These are phyloP conservation scores for Choristoneura fumiferana DNA, from an alignment of 1,140 invertebrate species.

Conservation along the genomic window DNA sequence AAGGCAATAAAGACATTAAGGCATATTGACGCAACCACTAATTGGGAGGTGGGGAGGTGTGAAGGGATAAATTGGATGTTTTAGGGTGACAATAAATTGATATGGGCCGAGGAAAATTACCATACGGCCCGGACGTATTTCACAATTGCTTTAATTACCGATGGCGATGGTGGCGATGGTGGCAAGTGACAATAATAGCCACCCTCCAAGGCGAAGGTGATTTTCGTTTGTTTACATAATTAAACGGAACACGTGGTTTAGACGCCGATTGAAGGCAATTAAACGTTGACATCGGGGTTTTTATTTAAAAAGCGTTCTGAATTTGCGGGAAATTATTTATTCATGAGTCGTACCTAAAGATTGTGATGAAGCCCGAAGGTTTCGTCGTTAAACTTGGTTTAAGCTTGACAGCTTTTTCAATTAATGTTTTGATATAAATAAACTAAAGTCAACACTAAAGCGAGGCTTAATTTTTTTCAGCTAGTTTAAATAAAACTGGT, in stretches of 20 bases:
- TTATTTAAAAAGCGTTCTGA: no score
- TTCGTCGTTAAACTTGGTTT: no score
- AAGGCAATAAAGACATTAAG: slow-evolving; percentile 62
- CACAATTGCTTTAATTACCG: slow-evolving; percentile 62
- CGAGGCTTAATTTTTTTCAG: no score
- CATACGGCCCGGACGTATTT: slow-evolving; percentile 55
- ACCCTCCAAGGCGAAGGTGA: slow-evolving; percentile 7
- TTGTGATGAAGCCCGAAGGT: no score
- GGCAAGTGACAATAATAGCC: slow-evolving; percentile 40
- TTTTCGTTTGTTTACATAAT: not conserved
- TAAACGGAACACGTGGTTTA: not conserved
- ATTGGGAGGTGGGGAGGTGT: slow-evolving; percentile 52
- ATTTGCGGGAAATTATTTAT: no score
- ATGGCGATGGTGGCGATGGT: slow-evolving; percentile 41
- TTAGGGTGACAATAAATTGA: slow-evolving; percentile 72
- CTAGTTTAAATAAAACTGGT: no score
- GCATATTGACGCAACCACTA: slow-evolving; percentile 56
- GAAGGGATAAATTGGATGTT: slow-evolving; percentile 62
- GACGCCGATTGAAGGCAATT: no score
- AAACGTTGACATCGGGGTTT: no score
- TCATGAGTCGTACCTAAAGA: no score
- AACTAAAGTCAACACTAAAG: no score
- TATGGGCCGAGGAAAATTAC: slow-evolving; percentile 53
- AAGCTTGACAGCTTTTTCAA: no score
- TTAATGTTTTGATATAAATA: no score